These are phyloP conservation scores for Lophura nycthemera DNA, from an alignment of 2,113 vertebrate genomes.

Conservation along the genomic window DNA sequence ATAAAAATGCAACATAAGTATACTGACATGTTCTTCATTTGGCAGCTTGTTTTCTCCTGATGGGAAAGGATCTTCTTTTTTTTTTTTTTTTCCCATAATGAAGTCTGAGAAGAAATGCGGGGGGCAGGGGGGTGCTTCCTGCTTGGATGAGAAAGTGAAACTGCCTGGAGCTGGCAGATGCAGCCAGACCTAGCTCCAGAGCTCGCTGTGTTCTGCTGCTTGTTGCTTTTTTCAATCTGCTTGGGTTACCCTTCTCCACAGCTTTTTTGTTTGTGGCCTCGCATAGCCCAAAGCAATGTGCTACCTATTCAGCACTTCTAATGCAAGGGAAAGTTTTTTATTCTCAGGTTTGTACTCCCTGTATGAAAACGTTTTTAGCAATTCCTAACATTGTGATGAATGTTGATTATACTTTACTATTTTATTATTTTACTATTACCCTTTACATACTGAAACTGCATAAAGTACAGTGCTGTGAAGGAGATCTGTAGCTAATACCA, in stretches of 20 bases:
- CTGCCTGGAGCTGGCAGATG: background rate
- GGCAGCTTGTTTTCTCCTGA: accelerated
- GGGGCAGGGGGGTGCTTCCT: background rate
- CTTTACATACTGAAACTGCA: background rate
- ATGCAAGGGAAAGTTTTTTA: background rate
- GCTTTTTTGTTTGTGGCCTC: background rate
- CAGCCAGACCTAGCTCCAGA: background rate
- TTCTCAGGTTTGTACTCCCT: background rate
- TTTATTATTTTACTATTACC: background rate
- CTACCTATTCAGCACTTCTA: background rate
- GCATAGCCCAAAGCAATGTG: background rate
- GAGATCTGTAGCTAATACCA: background rate
- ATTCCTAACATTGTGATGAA: background rate
- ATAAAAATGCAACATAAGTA: background rate
- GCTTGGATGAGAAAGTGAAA: background rate
- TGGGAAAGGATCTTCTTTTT: background rate
- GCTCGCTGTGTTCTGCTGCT: background rate
- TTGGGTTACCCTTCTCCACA: background rate
- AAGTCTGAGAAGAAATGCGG: background rate
- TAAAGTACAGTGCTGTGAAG: background rate
- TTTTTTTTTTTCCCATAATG: background rate
- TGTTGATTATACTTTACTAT: background rate
- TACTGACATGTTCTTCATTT: background rate
- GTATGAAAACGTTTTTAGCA: background rate
- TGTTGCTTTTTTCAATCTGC: background rate